Base-by-base conservation (phyloP, 2,797 vertebrate genomes). In the Garrulus glandarius region DNA sequence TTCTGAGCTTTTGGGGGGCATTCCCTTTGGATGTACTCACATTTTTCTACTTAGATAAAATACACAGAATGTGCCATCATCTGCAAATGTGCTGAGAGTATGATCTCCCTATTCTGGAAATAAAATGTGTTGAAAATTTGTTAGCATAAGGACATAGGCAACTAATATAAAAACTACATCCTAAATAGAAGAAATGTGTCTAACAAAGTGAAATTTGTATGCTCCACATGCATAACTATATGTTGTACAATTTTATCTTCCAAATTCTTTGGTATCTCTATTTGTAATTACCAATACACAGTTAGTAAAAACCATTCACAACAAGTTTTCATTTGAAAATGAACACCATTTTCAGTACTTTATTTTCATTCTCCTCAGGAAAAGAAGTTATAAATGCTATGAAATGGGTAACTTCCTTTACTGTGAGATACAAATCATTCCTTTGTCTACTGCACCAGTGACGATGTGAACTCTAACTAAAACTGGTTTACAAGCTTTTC, bases 401-500 rank as follows among this genome's bases (percentile, higher is more conserved):
- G 78, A 93, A 95, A 88, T 49, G 3, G 3, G 2, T 29, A 53
- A 84, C 37, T 50, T 68, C 12, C 19, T 84, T 59, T 67, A 43
- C 14, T 63, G 32, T 29, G 43, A 57, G 41, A 82, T 59, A 91
- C 21, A 56, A 81, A 67, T 27, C 1, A 79, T 61, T 68, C 7
- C 27, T 91, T 85, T 93, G 37, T 77, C 82, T 59, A 49, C 20
- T 59, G 27, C 39, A 69, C 7, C 22, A 55, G 5, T 47, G 63
- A 82, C 7, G 4, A 76, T 23, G 34, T 39, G 79, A 90, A 87
- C 32, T 84, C 30, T 64, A 63, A 61, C 59, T 52, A 65, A 88
- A 96, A 77, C 18, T 1, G 4, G 53, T 95, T 97, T 77, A 90
- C 26, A 93, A 94, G n/a, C 2, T 87, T 95, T 92, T 86, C 55